A percentile compares a stretch with the other conserved stretches of the same genome.
These are phyloP conservation scores for Physocephala rufipes DNA, from an alignment of 2,888 invertebrate species.

Conservation along the genomic window DNA sequence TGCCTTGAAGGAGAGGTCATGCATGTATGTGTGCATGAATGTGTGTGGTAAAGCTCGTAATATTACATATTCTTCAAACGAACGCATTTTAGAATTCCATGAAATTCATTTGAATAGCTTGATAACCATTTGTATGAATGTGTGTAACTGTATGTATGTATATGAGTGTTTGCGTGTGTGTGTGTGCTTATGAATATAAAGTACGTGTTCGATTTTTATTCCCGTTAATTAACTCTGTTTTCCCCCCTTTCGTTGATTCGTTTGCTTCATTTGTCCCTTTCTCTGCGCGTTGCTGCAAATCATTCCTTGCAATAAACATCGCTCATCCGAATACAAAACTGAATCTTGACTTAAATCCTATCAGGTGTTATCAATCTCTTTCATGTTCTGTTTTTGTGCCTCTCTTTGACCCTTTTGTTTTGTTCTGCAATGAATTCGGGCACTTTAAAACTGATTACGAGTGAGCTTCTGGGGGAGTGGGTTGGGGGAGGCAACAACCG, in stretches of 20 bases:
- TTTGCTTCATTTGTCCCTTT: neutral
- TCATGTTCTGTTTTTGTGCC: too few species aligned
- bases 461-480: too few species aligned
- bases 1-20: slow-evolving; percentile 35
- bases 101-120: slow-evolving; percentile 31
- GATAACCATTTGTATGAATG: slow-evolving; percentile 20
- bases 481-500: too few species aligned
- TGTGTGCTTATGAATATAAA: too few species aligned
- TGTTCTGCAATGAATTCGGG: too few species aligned
- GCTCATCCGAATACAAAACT: neutral
- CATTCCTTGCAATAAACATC: slow-evolving; percentile 28
- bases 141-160: neutral
- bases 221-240: slow-evolving; percentile 32
- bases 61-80: neutral
- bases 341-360: neutral
- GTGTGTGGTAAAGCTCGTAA: slow-evolving; percentile 16
- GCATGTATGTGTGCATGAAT: slow-evolving; percentile 14
- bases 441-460: too few species aligned
- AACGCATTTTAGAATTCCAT: slow-evolving; percentile 20
- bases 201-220: slow-evolving; percentile 32
- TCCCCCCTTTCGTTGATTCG: neutral
- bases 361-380: too few species aligned
- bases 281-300: neutral
- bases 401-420: too few species aligned
- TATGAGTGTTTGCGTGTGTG: too few species aligned